Base-by-base conservation (phyloP, 2,797 vertebrate genomes). In the Propithecus deckenii region DNA sequence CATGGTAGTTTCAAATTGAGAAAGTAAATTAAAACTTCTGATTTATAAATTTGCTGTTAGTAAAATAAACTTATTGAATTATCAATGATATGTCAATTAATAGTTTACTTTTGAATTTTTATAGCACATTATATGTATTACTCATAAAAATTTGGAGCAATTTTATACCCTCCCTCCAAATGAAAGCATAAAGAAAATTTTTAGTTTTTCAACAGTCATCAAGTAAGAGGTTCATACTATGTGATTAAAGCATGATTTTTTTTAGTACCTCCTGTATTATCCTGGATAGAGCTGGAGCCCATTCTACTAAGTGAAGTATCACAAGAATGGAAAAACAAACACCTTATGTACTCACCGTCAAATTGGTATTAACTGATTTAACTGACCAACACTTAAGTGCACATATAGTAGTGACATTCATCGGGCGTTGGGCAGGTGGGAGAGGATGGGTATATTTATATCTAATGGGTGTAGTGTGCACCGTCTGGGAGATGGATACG, bases 201-300 rank as follows among this genome's bases (percentile, higher is more conserved):
- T 80, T 88, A 46, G 12, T 9, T 55, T 84, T 75, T 69, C 74
- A 5, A 81, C 48, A 38, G 48, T 92, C 63, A 72, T 48, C 17
- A 89, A 59, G 48, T 71, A 35, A 91, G 48, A 81, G 63, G 95
- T 80, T 92, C 69, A 79, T 84, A 8, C 30, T 87, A 9, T 95
- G 32, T 72, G 30, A 87, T 92, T 92, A 87, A 89, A 95, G 63
- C 92, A 79, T 76, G 91, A 41, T 86, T 89, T 2, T 86, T 30
- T 96, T 10, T 48, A 50, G 48, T 15, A 50, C 48, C 15, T 17
- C 48, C 48, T 50, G 14, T 17, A 50, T 50, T 50, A 50, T 50
- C 48, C 48, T 50, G 48, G 48, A 50, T 50, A 50, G 48, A 50
- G 15, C 15, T 50, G 48, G 48, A 50, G 48, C 48, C 48, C 15